Evolutionary conservation across 1,140 invertebrate genomes (phyloP), one percentile per base, ranked within the genome.

Genomic region (Drosophila truncata): DNA sequence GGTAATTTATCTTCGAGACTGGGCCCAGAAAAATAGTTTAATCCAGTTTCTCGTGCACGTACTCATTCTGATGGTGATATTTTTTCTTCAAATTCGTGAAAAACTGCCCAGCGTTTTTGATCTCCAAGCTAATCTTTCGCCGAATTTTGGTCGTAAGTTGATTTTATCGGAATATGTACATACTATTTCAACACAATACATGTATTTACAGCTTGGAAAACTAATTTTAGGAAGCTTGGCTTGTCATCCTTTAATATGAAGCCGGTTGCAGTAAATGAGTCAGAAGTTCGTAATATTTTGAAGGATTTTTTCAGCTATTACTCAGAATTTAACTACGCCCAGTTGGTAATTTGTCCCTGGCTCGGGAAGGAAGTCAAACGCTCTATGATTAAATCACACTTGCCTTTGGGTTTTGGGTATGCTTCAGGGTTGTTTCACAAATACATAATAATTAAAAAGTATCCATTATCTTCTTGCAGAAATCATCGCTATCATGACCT

Each of bases 31-130:
- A 10, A 27, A 37, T 23, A 0, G n/a, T 4, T n/a, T 52, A 2
- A 6, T 0, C 0, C 1, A 2, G 4, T 80, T 81, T 42, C 78
- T 72, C n/a, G 65, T 47, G 10, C 52, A 80, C n/a, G 18, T 81
- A 27, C 16, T 81, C 1, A 46, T 52, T 0, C 16, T 71, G 3
- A 58, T 81, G 78, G 65, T 81, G 4, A 80, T 81, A n/a, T 81
- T 50, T 27, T 35, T 62, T 18, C 41, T 81, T 14, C 79, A 81
- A 80, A 20, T 71, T 13, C 11, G 50, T 0, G 29, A 35, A 0
- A 8, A 52, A 13, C 14, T 81, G 16, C 79, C 79, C 20, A 23
- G 55, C 6, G 47, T 81, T 11, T 4, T 20, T 2, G 18, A 27
- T 23, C 35, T 81, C 4, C 78, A 76, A 42, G 0, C 13, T 39